Base-by-base conservation (phyloP, 2,113 vertebrate species). In the Mustelus asterias region DNA sequence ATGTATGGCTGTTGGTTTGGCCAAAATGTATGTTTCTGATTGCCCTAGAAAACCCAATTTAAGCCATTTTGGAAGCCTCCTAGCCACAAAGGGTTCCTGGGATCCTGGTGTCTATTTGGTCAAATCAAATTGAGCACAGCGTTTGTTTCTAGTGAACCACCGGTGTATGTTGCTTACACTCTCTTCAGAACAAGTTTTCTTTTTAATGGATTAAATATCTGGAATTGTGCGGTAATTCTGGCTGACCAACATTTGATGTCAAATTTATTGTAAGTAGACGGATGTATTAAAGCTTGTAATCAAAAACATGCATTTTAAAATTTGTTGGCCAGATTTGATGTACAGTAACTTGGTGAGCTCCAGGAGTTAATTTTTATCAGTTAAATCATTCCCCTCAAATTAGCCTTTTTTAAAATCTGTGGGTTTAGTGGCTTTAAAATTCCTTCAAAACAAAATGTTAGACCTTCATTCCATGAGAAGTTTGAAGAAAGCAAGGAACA, bases 1-100 rank as follows among this genome's bases (percentile, higher is more conserved):
- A 95, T 95, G 94, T 95, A 95, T 95, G 94, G 94, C 67, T 95
- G 41, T 72, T 72, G 67, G 94, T 95, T 72, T 95, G 94, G 69
- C 94, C 94, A 72, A 95, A 95, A 95, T 95, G 94, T 95, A 95
- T 95, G 94, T 95, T 95, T 95, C 69, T 95, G 94, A 95, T 72
- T 72, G 48, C 41, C 69, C 26, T 95, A 54, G 33, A 94, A 95
- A 72, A 48, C 37, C 37, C 67, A n/a, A 18, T 76, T 70, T 33
- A 95, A 95, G 69, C 69, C 67, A 95, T 95, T 70, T 95, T 95
- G 94, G 69, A 44, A 26, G 37, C 44, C 69, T 95, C 26, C 11
- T 72, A 95, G 70, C 37, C 93, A 94, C 24, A 76, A 72, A 41
- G 41, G 94, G 94, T 33, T 54, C 37, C 5, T 95, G 41, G 67